These are phyloP conservation scores for Pogonocichla stellata DNA, from an alignment of 2,113 vertebrate species.

Conservation along the genomic window DNA sequence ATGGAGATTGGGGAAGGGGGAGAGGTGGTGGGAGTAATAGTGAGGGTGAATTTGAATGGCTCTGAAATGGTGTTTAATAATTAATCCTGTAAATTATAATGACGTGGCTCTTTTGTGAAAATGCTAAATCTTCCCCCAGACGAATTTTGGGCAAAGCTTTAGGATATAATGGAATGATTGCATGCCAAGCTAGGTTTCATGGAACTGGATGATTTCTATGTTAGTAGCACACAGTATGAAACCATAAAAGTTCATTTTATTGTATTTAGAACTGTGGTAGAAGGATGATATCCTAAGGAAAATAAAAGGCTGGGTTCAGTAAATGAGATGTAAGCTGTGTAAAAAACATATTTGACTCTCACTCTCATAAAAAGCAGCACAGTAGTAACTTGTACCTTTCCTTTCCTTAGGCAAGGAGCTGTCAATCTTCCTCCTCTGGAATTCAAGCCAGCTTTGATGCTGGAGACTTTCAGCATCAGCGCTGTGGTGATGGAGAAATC, in stretches of 20 bases:
- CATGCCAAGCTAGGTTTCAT: background rate
- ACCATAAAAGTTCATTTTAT: background rate
- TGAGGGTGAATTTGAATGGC: background rate
- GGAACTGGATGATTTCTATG: background rate
- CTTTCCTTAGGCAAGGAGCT: conserved; percentile 83
- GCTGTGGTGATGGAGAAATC: conserved; percentile 96
- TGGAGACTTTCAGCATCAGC: conserved; percentile 96
- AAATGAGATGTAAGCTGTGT: background rate
- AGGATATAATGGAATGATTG: background rate
- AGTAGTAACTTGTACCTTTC: background rate
- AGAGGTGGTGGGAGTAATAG: background rate
- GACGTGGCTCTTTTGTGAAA: background rate
- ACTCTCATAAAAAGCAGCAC: background rate
- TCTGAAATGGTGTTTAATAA: background rate
- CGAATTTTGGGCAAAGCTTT: background rate
- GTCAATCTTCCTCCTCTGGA: conserved; percentile 91
- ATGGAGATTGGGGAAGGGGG: background rate
- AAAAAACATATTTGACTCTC: background rate
- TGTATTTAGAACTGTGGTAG: background rate
- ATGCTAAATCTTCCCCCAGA: background rate
- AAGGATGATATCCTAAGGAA: background rate
- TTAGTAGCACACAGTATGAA: background rate
- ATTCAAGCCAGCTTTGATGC: conserved; percentile 93
- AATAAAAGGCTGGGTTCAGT: background rate
- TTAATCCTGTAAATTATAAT: background rate